Evolutionary conservation across 1,140 invertebrate genomes (phyloP).

Genomic region (Panulirus ornatus): DNA sequence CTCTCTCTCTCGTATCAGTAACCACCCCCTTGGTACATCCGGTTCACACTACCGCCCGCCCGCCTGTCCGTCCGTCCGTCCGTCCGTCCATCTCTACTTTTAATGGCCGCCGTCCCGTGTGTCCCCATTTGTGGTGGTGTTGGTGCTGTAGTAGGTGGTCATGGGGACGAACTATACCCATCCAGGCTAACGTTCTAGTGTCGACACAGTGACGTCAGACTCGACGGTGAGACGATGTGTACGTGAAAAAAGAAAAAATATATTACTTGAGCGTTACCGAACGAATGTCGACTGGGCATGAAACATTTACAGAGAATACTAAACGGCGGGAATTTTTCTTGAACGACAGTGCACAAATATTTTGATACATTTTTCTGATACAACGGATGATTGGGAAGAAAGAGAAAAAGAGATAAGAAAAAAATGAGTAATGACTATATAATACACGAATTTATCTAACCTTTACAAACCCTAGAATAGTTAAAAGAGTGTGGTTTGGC

Average conservation of each 20-base stretch:
- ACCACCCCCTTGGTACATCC: neutral
- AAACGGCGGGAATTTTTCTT: neutral
- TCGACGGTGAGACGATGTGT: neutral
- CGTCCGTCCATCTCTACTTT: too few species aligned
- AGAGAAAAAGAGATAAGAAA: too few species aligned
- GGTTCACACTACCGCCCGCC: neutral
- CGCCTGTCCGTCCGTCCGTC: neutral
- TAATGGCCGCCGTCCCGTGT: neutral
- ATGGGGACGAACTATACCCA: neutral
- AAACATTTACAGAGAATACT: neutral
- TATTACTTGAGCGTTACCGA: neutral
- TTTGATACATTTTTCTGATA: too few species aligned
- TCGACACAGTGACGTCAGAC: neutral
- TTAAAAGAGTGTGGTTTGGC: too few species aligned
- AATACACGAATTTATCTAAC: too few species aligned
- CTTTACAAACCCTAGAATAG: too few species aligned
- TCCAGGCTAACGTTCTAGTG: neutral
- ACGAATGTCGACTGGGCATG: neutral
- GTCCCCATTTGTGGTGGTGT: neutral
- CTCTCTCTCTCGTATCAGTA: slow-evolving; percentile 4
- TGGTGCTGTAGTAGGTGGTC: neutral
- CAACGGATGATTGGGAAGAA: too few species aligned
- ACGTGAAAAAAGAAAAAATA: neutral
- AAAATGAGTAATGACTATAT: too few species aligned
- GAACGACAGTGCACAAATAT: too few species aligned